Conservation (phyloP, 2,888 invertebrate genomes). For the Orthonychiurus folsomi region DNA sequence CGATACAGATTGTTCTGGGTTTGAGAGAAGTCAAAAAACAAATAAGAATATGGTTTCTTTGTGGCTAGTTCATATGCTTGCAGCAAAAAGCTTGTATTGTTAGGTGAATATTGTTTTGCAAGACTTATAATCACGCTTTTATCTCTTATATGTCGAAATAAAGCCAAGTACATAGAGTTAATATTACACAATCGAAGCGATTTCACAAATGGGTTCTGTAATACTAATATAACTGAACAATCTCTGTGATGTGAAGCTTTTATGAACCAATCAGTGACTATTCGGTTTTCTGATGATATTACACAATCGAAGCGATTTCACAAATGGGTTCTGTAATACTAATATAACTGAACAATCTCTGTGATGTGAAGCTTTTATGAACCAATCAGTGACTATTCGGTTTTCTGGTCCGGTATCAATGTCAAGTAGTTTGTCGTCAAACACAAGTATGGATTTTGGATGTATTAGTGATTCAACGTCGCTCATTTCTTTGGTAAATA, state of each 20-base stretch:
- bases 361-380: not conserved
- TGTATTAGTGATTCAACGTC: not conserved
- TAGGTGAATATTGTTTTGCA: not conserved
- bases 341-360: not conserved
- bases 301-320: not conserved
- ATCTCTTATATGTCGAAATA: not conserved
- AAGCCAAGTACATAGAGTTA: not conserved
- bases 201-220: not conserved
- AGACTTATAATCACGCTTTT: not conserved
- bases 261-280: not conserved
- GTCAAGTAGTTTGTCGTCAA: not conserved
- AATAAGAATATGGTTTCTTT: not conserved
- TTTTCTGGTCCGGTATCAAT: not conserved
- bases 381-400: not conserved
- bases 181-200: not conserved
- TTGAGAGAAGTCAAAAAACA: not conserved
- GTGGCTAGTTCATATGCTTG: not conserved
- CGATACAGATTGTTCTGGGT: not conserved
- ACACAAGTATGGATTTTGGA: not conserved
- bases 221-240: not conserved
- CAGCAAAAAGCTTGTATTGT: not conserved
- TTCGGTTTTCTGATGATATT: no score
- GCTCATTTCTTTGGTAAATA: not conserved
- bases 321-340: not conserved
- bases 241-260: not conserved